Percentiles rank a stretch among this genome's conserved stretches.
These are phyloP conservation scores for Corapipo altera DNA, from an alignment of 2,113 vertebrate species.

Conservation along the genomic window DNA sequence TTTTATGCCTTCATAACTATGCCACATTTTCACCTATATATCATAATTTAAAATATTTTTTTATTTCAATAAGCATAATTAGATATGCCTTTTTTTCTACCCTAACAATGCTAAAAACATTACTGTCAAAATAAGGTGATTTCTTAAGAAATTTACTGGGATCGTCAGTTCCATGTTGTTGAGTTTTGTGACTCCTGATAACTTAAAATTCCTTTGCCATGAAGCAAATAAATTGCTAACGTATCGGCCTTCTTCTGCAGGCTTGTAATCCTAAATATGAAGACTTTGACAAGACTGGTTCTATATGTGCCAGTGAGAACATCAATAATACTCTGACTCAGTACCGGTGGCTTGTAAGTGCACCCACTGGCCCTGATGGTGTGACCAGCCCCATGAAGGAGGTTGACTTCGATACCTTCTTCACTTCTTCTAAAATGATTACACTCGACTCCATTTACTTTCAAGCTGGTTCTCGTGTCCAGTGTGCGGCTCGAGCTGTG, in stretches of 20 bases:
- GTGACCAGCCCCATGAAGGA: conserved; percentile 92
- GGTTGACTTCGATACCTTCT: conserved; percentile 93
- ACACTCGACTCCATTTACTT: conserved; percentile 94
- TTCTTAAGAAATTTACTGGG: not conserved
- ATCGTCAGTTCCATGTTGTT: not conserved
- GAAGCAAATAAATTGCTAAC: not conserved
- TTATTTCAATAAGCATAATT: not conserved
- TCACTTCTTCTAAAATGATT: conserved; percentile 93
- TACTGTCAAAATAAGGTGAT: not conserved
- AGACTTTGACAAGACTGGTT: conserved; percentile 89
- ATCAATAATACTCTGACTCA: conserved; percentile 90
- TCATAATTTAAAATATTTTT: not conserved
- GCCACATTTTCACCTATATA: not conserved
- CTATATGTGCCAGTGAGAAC: conserved; percentile 88
- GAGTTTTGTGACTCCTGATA: not conserved
- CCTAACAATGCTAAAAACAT: not conserved
- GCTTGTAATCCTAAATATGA: conserved; percentile 91
- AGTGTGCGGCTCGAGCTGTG: conserved; percentile 89
- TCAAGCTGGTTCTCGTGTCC: conserved; percentile 89
- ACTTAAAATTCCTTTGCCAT: not conserved
- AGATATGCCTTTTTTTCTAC: not conserved
- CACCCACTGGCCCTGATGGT: conserved; percentile 85
- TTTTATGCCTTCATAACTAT: not conserved
- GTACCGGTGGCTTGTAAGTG: conserved; percentile 92
- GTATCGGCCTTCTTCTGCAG: conserved; percentile 62